Percentiles rank a stretch among this genome's conserved stretches.
Evolutionary conservation across 2,113 vertebrate species (phyloP).

Genomic region (Sitta europaea): DNA sequence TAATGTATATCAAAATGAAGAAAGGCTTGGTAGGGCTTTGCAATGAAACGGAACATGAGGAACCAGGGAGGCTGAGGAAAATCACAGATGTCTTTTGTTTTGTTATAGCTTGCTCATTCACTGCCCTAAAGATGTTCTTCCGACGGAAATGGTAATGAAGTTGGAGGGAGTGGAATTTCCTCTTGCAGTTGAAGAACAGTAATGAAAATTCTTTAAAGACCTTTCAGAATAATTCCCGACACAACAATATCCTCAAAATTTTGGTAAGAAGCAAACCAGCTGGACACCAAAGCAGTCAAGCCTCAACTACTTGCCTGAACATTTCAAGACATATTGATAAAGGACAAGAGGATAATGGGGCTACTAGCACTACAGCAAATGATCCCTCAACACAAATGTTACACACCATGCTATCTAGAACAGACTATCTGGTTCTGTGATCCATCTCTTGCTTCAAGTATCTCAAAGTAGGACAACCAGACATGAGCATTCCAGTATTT

Average conservation of each 20-base stretch:
- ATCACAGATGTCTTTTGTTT: not conserved
- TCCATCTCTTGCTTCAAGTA: not conserved
- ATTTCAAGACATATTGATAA: not conserved
- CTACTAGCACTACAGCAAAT: not conserved
- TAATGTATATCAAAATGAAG: conserved; percentile 40
- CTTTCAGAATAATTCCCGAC: not conserved
- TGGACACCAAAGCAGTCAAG: not conserved
- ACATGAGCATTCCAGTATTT: not conserved
- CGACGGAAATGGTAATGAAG: conserved; percentile 17
- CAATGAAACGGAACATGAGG: not conserved
- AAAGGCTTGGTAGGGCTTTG: conserved; percentile 56
- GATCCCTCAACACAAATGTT: not conserved
- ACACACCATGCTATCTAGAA: not conserved
- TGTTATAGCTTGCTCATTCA: not conserved
- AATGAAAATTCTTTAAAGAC: conserved; percentile 22
- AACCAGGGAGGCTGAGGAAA: not conserved
- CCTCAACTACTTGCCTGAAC: not conserved
- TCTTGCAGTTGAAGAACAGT: conserved; percentile 36
- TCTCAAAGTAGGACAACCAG: not conserved
- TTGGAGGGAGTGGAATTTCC: conserved; percentile 22
- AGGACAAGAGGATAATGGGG: not conserved
- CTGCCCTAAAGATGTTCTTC: conserved; percentile 33
- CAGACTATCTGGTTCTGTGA: not conserved
- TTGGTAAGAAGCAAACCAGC: not conserved
- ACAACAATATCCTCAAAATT: not conserved